Conservation (phyloP, 2,888 invertebrate genomes). For the Aproaerema taeniolella region DNA sequence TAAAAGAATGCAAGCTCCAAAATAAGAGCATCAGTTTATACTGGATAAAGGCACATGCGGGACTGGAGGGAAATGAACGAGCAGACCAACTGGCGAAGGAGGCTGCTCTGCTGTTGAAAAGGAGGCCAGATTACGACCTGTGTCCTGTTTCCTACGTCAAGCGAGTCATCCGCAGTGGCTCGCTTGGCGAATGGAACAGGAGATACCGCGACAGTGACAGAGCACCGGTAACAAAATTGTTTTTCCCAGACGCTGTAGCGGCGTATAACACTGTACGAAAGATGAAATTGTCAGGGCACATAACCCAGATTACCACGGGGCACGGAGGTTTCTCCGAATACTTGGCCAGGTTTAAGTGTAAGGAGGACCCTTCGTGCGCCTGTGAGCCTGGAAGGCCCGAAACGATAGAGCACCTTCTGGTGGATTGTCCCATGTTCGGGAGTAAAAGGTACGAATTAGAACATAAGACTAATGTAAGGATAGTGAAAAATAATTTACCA, state of each 20-base stretch:
- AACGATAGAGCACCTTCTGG: neutral
- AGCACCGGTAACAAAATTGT: neutral
- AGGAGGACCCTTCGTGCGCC: constrained; percentile 14
- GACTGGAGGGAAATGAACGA: neutral
- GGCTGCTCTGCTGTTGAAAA: constrained; percentile 8
- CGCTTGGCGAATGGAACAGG: constrained; percentile 4
- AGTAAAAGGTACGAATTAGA: neutral
- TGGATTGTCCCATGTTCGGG: neutral
- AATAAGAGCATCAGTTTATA: neutral
- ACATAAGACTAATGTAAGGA: neutral
- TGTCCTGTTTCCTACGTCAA: constrained; percentile 9
- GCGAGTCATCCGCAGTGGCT: neutral
- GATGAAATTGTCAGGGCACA: neutral
- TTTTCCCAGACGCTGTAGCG: constrained; percentile 3
- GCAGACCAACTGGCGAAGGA: constrained; percentile 14
- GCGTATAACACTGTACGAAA: constrained; percentile 1
- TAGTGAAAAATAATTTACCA: neutral
- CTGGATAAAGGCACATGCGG: neutral
- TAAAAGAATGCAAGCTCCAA: neutral
- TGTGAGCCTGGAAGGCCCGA: constrained; percentile 9
- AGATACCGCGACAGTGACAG: neutral
- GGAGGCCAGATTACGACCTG: constrained; percentile 6
- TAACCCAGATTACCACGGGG: constrained; percentile 4
- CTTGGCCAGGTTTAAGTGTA: constrained; percentile 10
- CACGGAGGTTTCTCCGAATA: constrained; percentile 11